A percentile compares a stretch with the other conserved stretches of the same genome.
Evolutionary conservation across 1,140 invertebrate species (phyloP).

Genomic region (Brachionus koreanus): DNA sequence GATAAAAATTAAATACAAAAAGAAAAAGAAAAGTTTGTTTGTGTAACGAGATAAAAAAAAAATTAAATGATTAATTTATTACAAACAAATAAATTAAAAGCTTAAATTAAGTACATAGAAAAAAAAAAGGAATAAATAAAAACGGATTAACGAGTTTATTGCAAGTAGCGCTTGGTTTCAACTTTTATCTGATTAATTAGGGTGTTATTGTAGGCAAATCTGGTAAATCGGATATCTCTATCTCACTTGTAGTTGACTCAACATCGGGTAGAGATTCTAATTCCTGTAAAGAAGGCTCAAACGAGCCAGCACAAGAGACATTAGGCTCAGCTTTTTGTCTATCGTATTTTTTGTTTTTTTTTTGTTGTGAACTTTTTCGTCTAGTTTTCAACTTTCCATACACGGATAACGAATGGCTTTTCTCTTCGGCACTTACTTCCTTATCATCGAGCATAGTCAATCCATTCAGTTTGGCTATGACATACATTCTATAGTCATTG

Average conservation of each 20-base stretch:
- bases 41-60: too few relatives aligned
- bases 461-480: slow-evolving; percentile 49
- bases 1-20: too few relatives aligned
- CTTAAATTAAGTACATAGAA: background rate
- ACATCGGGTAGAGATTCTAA: background rate
- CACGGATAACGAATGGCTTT: background rate
- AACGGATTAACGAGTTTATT: background rate
- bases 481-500: slow-evolving; percentile 69
- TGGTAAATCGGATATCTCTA: background rate
- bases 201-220: background rate
- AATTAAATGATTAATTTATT: background rate
- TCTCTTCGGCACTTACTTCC: slow-evolving; percentile 46
- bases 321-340: background rate
- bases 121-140: too few relatives aligned
- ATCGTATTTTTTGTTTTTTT: background rate
- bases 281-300: background rate
- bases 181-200: background rate
- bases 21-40: too few relatives aligned
- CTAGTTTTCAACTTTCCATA: background rate
- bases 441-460: slow-evolving; percentile 51
- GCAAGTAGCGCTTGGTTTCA: background rate
- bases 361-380: background rate
- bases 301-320: background rate
- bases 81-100: background rate
- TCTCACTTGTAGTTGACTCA: background rate